Percentiles rank a stretch among this genome's conserved stretches.
Evolutionary conservation across 1,140 invertebrate species (phyloP).

Genomic region (Drosophila parabipectinata): DNA sequence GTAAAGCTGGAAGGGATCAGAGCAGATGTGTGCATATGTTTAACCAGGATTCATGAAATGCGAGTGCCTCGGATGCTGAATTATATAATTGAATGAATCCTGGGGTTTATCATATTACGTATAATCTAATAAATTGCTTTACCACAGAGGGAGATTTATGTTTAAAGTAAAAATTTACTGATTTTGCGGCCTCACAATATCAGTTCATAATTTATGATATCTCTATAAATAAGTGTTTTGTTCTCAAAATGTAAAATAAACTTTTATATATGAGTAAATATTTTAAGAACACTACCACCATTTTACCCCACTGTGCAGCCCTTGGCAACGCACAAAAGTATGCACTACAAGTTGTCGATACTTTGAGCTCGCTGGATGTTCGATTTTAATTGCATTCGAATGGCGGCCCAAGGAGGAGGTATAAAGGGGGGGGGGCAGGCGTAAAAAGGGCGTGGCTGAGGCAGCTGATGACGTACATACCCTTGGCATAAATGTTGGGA

Average conservation of each 20-base stretch:
- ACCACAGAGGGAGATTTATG: background rate
- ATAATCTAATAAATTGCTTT: background rate
- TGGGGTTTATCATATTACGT: background rate
- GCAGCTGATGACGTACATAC: slow-evolving; percentile 53
- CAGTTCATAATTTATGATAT: background rate
- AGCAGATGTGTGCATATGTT: slow-evolving; percentile 15
- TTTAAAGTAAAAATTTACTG: background rate
- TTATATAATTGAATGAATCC: background rate
- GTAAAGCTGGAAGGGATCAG: slow-evolving; percentile 13
- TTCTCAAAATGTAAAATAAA: background rate
- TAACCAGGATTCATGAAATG: slow-evolving; percentile 1
- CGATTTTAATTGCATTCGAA: slow-evolving; percentile 71
- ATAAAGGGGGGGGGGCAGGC: background rate
- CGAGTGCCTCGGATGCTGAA: background rate
- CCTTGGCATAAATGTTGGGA: slow-evolving; percentile 80
- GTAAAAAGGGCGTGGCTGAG: background rate
- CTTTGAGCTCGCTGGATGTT: slow-evolving; percentile 51
- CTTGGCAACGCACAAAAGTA: slow-evolving; percentile 39
- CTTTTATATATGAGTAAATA: background rate
- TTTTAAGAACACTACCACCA: background rate
- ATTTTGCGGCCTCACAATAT: background rate
- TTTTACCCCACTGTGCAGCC: slow-evolving; percentile 18
- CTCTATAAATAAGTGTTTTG: background rate
- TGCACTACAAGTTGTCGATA: slow-evolving; percentile 24
- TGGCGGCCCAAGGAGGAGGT: background rate